phyloP scores from a whole-genome alignment of 2,888 invertebrate species.

The Nomada fucata region DNA sequence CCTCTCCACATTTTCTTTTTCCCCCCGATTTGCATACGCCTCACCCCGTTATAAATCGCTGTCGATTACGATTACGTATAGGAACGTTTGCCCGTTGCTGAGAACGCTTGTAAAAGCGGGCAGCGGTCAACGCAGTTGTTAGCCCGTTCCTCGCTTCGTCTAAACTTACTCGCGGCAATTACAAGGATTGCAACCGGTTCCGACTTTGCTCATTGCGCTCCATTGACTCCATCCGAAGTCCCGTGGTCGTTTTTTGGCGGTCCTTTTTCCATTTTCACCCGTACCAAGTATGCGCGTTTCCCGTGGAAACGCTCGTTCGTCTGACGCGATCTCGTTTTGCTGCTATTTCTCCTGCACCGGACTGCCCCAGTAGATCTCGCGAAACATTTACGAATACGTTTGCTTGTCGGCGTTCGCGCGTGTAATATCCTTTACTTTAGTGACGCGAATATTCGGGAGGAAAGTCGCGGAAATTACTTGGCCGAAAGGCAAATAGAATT shows the following conservation, averaged over 20 bases:
- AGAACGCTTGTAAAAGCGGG: conserved; percentile 37
- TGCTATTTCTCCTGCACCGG: background rate
- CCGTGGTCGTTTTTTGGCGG: conserved; percentile 25
- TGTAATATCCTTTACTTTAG: no score
- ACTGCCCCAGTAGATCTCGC: background rate
- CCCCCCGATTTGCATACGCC: no score
- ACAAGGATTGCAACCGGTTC: conserved; percentile 72
- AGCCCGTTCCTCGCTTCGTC: conserved; percentile 53
- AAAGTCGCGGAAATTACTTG: no score
- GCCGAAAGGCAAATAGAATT: no score
- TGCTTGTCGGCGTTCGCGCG: background rate
- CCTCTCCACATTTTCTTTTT: background rate
- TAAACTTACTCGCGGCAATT: conserved; percentile 74
- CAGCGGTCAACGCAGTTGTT: conserved; percentile 10
- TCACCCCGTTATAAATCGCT: background rate
- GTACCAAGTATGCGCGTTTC: conserved; percentile 22
- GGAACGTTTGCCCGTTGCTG: conserved; percentile 6
- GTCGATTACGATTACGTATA: no score
- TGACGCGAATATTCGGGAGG: no score
- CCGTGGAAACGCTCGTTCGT: conserved; percentile 27
- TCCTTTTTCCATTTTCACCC: conserved; percentile 45
- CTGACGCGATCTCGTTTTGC: background rate
- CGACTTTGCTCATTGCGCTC: conserved; percentile 68
- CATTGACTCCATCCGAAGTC: conserved; percentile 61
- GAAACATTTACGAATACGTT: background rate